Evolutionary conservation across 1,140 invertebrate species (phyloP).

Genomic region (Hirudo medicinalis): DNA sequence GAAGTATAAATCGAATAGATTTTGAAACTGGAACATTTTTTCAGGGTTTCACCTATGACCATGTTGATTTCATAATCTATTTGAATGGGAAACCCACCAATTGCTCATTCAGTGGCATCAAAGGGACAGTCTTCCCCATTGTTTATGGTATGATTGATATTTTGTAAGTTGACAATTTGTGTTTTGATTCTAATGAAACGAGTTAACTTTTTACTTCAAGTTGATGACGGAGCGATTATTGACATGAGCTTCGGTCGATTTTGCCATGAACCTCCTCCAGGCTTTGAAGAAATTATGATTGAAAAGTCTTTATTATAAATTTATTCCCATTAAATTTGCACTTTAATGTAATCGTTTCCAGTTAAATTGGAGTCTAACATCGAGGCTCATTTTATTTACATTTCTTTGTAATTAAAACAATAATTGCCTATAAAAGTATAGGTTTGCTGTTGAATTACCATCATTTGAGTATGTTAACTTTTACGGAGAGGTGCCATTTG

Average conservation of each 20-base stretch:
- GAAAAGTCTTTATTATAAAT: slow-evolving; percentile 79
- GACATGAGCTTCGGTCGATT: slow-evolving; percentile 86
- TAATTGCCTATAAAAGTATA: too few species aligned
- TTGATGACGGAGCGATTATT: slow-evolving; percentile 90
- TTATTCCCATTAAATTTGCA: too few species aligned
- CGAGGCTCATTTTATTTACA: too few species aligned
- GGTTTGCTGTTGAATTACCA: too few species aligned
- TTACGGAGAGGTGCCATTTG: too few species aligned
- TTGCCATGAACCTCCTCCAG: slow-evolving; percentile 63
- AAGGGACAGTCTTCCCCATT: slow-evolving; percentile 78
- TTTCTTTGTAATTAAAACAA: too few species aligned
- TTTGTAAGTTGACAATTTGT: slow-evolving; percentile 14
- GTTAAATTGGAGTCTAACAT: too few species aligned
- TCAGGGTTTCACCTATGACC: slow-evolving; percentile 77
- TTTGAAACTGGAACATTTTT: slow-evolving; percentile 23
- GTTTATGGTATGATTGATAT: slow-evolving; percentile 63
- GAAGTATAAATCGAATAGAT: not conserved
- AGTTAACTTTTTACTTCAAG: slow-evolving; percentile 49
- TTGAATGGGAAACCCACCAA: slow-evolving; percentile 78
- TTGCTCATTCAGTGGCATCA: slow-evolving; percentile 69
- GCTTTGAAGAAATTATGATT: slow-evolving; percentile 89
- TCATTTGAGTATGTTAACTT: too few species aligned
- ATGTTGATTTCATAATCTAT: slow-evolving; percentile 89
- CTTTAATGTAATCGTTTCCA: too few species aligned
- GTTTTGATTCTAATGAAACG: slow-evolving; percentile 18